A percentile compares a stretch with the other conserved stretches of the same genome.
These are phyloP conservation scores for Pandemis heparana DNA, from an alignment of 2,888 invertebrate genomes.

Conservation along the genomic window DNA sequence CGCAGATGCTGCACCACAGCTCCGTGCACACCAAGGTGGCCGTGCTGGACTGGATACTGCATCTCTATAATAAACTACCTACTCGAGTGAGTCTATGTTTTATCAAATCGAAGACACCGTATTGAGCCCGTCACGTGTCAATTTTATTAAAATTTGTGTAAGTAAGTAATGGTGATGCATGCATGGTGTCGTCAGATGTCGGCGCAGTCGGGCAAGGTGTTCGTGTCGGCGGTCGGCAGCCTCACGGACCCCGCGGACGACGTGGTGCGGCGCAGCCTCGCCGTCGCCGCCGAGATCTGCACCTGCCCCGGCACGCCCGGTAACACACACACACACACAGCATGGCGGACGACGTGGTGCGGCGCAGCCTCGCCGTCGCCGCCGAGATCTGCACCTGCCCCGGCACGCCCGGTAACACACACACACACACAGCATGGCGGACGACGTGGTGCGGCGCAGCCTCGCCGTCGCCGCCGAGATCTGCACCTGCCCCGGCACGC, in stretches of 20 bases:
- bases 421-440: no score
- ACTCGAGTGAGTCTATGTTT: conserved; percentile 86
- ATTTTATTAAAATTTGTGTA: no score
- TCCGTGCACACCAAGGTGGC: conserved; percentile 98
- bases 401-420: no score
- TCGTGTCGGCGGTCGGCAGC: conserved; percentile 92
- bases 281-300: conserved; percentile 94
- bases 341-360: no score
- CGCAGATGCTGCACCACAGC: conserved; percentile 93
- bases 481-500: no score
- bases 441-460: no score
- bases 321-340: no score
- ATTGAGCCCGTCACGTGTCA: no score
- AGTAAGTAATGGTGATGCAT: not conserved
- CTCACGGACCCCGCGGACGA: conserved; percentile 97
- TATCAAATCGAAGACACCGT: no score
- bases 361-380: no score
- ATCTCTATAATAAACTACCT: conserved; percentile 95
- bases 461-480: no score
- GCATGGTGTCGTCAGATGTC: conserved; percentile 87
- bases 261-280: conserved; percentile 96
- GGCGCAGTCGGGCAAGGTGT: conserved; percentile 89
- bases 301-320: conserved; percentile 57
- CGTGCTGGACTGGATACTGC: conserved; percentile 97
- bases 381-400: no score